Percentiles rank a stretch among this genome's conserved stretches.
phyloP scores from a whole-genome alignment of 1,140 invertebrate species.

The Sweltsa coloradensis region DNA sequence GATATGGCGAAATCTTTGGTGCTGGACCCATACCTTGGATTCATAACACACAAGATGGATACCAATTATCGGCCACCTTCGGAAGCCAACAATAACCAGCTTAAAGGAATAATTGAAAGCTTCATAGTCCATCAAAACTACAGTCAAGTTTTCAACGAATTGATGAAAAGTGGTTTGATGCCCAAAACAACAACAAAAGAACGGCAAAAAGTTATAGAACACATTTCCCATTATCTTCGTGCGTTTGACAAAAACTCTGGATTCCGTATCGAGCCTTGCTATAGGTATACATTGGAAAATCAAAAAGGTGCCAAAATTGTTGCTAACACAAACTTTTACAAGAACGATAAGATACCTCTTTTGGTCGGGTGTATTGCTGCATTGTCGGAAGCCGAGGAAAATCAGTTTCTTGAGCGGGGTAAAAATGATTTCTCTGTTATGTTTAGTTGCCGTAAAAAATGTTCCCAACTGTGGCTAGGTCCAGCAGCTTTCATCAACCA shows the following conservation, averaged over 20 bases:
- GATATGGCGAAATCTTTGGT: constrained; percentile 90
- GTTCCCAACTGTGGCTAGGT: constrained; percentile 96
- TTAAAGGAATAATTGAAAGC: constrained; percentile 72
- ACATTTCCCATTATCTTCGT: constrained; percentile 86
- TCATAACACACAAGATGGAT: constrained; percentile 97
- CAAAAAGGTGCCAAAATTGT: constrained; percentile 93
- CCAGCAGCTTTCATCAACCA: constrained; percentile 99
- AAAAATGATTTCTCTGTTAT: constrained; percentile 98
- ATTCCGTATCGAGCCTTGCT: constrained; percentile 87
- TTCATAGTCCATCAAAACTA: constrained; percentile 85
- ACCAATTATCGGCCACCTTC: constrained; percentile 58
- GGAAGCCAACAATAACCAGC: constrained; percentile 64
- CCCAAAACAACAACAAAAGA: constrained; percentile 78
- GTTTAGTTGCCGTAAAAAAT: constrained; percentile 97
- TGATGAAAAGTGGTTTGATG: constrained; percentile 75
- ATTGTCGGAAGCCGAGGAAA: constrained; percentile 85
- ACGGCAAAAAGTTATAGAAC: constrained; percentile 67
- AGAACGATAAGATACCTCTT: constrained; percentile 90
- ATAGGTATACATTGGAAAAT: constrained; percentile 88
- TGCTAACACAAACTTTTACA: constrained; percentile 89
- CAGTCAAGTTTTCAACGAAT: constrained; percentile 70
- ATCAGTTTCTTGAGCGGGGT: constrained; percentile 79
- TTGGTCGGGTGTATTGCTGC: constrained; percentile 96
- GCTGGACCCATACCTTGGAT: constrained; percentile 87
- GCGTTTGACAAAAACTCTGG: constrained; percentile 91